Conservation (phyloP, 2,888 invertebrate species). For the Molorchus minor region DNA sequence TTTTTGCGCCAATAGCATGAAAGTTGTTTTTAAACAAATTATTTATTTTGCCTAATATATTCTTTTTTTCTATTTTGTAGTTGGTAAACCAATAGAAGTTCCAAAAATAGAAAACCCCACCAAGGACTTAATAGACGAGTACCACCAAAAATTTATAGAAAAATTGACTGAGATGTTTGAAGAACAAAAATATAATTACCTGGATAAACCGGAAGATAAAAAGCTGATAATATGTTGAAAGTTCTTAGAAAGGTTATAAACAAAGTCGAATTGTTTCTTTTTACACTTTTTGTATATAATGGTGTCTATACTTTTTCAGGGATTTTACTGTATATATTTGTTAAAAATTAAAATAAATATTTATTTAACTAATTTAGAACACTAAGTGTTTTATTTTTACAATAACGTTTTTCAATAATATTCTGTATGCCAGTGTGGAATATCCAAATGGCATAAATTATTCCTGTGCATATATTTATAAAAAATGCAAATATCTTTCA, state of each 20-base stretch:
- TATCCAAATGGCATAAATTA: too few species aligned
- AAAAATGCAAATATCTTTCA: too few species aligned
- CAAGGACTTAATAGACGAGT: constrained; percentile 76
- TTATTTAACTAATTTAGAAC: too few species aligned
- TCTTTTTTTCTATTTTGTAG: constrained; percentile 62
- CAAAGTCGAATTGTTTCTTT: constrained; percentile 4
- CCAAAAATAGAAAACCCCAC: constrained; percentile 76
- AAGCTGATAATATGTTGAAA: constrained; percentile 45
- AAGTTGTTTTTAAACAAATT: too few species aligned
- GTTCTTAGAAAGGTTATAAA: too few species aligned
- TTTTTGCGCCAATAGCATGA: too few species aligned
- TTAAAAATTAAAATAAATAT: constrained; percentile 8
- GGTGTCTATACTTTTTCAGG: not conserved
- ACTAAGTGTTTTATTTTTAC: too few species aligned
- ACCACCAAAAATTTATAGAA: constrained; percentile 79
- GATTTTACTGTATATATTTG: constrained; percentile 8
- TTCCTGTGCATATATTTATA: too few species aligned
- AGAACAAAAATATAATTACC: constrained; percentile 79
- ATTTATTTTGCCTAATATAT: too few species aligned
- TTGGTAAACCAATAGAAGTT: constrained; percentile 86
- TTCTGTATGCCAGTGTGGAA: too few species aligned
- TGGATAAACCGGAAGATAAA: constrained; percentile 68
- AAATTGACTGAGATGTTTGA: constrained; percentile 81
- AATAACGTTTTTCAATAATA: too few species aligned
- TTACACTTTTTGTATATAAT: constrained; percentile 19